Conservation (phyloP, 2,888 invertebrate species). For the Ichneumoninae sp. region DNA sequence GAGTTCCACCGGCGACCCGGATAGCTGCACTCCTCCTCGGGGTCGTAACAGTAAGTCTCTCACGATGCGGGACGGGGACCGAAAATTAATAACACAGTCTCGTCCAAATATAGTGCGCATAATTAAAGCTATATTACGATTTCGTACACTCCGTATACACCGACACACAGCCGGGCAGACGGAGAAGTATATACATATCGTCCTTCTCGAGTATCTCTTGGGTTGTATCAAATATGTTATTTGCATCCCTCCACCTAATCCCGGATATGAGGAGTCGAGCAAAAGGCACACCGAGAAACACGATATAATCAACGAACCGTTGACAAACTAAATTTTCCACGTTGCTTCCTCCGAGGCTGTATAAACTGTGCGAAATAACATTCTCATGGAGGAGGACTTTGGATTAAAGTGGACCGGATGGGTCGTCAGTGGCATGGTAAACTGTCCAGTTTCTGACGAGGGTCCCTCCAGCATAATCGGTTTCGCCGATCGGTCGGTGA, state of each 20-base stretch:
- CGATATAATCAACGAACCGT: conserved; percentile 21
- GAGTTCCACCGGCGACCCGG: conserved; percentile 53
- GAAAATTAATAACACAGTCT: conserved; percentile 80
- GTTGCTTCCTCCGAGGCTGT: conserved; percentile 3
- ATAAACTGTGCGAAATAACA: conserved; percentile 1
- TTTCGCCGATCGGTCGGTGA: no score
- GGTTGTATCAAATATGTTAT: conserved; percentile 31
- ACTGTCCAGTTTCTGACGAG: neutral
- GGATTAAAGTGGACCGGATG: neutral
- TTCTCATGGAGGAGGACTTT: neutral
- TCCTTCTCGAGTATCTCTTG: conserved; percentile 5
- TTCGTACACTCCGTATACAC: conserved; percentile 68
- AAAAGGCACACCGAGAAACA: conserved; percentile 1
- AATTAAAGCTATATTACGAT: conserved; percentile 81
- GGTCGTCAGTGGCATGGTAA: neutral
- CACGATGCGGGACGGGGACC: conserved; percentile 69
- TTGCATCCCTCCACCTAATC: conserved; percentile 8
- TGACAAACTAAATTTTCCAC: conserved; percentile 2
- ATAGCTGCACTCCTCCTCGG: conserved; percentile 48
- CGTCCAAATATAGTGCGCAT: conserved; percentile 78
- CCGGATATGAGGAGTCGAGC: conserved; percentile 21
- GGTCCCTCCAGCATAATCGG: no score
- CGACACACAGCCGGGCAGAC: conserved; percentile 1
- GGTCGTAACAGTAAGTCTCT: conserved; percentile 78
- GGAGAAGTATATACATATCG: neutral